Evolutionary conservation across 2,797 vertebrate genomes (phyloP).

Genomic region (Buphagus erythrorhynchus): DNA sequence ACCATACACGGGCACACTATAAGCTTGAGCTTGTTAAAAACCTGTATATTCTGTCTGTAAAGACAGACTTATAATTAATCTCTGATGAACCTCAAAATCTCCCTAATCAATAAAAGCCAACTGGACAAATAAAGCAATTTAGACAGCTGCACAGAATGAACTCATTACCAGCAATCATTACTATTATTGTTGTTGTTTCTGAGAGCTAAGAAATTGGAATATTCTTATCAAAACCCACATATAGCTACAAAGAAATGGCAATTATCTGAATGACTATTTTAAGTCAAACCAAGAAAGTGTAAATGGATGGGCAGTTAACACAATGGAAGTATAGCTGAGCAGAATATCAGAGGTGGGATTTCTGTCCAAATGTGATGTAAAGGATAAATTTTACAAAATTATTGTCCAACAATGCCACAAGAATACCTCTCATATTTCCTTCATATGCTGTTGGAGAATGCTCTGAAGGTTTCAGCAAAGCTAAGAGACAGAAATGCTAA

Average conservation of each 20-base stretch:
- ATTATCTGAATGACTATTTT: neutral
- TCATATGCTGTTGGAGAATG: neutral
- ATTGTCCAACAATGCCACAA: neutral
- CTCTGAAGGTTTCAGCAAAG: neutral
- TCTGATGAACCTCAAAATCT: constrained; percentile 44
- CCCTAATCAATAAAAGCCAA: constrained; percentile 8
- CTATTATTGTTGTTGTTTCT: neutral
- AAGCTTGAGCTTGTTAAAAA: neutral
- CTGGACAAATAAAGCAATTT: constrained; percentile 32
- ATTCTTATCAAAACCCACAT: neutral
- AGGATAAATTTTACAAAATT: neutral
- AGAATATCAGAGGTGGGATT: neutral
- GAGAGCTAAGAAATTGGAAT: constrained; percentile 4
- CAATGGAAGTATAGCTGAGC: neutral
- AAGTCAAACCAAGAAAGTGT: neutral
- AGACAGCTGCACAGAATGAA: neutral
- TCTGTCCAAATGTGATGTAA: neutral
- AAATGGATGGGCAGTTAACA: neutral
- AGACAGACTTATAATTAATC: neutral
- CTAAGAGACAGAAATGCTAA: neutral
- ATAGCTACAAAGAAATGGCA: neutral
- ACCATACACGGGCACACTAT: neutral
- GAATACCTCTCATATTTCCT: neutral
- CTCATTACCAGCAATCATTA: neutral
- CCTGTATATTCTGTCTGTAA: neutral